Percentiles rank a stretch among this genome's conserved stretches.
Conservation (phyloP, 35 echinoderm and acorn worm species). For the Eucidaris tribuloides region DNA sequence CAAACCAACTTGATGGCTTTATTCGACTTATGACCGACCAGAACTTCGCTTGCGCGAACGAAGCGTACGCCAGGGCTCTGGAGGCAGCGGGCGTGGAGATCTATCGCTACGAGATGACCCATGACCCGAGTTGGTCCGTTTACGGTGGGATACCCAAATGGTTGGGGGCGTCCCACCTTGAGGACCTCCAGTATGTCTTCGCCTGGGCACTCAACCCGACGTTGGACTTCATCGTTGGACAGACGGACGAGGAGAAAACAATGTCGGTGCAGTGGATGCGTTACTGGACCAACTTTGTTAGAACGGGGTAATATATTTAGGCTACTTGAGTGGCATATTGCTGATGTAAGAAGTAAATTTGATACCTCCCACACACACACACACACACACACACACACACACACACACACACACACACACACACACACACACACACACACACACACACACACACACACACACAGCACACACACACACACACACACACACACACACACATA, state of each 20-base stretch:
- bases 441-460: no score
- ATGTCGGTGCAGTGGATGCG: constrained; percentile 66
- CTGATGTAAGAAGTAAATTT: no score
- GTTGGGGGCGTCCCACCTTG: constrained; percentile 47
- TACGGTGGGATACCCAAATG: not conserved
- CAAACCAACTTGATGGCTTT: constrained; percentile 50
- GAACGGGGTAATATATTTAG: constrained; percentile 80
- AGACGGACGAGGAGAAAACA: constrained; percentile 45
- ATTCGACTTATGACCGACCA: constrained; percentile 62
- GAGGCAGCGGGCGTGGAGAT: constrained; percentile 22
- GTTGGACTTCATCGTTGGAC: not conserved
- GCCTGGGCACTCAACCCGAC: constrained; percentile 3
- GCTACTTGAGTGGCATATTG: no score
- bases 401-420: no score
- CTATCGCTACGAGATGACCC: constrained; percentile 73
- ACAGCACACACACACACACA: no score
- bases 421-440: no score
- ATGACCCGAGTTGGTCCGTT: constrained; percentile 47
- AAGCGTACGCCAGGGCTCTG: constrained; percentile 38
- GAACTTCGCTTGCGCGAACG: constrained; percentile 61
- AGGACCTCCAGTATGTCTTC: constrained; percentile 81
- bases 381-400: no score
- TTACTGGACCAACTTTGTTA: constrained; percentile 85
- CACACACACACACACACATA: no score
- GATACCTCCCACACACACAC: no score